Percentiles rank a stretch among this genome's conserved stretches.
phyloP scores from a whole-genome alignment of 1,140 invertebrate species.

The Drosophila elegans region DNA sequence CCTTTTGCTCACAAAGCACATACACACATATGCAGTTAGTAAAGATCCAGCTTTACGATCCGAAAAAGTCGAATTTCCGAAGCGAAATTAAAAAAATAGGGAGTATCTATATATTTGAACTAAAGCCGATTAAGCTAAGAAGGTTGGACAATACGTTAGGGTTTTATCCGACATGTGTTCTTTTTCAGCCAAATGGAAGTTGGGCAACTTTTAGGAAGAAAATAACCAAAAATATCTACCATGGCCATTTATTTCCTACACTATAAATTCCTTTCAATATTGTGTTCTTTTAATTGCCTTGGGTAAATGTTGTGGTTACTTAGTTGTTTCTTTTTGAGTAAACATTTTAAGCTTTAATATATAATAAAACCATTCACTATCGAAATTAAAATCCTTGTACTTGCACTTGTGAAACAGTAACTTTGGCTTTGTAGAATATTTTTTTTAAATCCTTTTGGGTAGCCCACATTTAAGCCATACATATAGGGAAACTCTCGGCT shows the following conservation, averaged over 20 bases:
- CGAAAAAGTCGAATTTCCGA: constrained; percentile 5
- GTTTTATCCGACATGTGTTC: constrained; percentile 5
- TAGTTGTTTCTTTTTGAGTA: not conserved
- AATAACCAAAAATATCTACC: not conserved
- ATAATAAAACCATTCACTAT: not conserved
- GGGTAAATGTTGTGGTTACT: not conserved
- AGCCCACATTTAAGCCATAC: not conserved
- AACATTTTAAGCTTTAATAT: too few species aligned
- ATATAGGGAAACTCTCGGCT: not conserved
- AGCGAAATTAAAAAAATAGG: constrained; percentile 7
- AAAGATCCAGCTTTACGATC: not conserved
- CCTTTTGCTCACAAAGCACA: not conserved
- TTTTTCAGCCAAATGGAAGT: not conserved
- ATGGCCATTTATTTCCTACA: not conserved
- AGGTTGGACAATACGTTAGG: constrained; percentile 21
- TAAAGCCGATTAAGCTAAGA: constrained; percentile 44
- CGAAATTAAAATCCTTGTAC: not conserved
- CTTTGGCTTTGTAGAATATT: not conserved
- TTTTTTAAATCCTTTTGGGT: not conserved
- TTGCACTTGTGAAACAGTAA: not conserved
- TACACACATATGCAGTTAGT: too few species aligned
- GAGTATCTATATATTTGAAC: constrained; percentile 2
- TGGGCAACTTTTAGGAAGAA: not conserved
- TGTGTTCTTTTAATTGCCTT: too few species aligned
- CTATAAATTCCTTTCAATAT: not conserved